These are phyloP conservation scores for Spheniscus mendiculus DNA, from an alignment of 2,113 vertebrate genomes.

Conservation along the genomic window DNA sequence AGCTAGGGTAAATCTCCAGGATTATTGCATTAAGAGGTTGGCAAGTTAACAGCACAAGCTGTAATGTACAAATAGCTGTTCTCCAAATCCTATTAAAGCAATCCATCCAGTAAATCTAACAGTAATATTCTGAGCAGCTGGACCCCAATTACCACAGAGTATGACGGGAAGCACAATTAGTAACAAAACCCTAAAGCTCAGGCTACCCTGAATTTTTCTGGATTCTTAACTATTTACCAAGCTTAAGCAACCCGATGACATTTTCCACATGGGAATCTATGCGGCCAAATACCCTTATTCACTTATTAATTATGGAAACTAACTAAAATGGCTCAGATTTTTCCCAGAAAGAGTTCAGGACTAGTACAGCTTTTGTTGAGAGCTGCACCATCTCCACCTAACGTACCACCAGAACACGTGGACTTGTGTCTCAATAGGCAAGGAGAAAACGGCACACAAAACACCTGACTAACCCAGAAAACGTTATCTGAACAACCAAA, in stretches of 20 bases:
- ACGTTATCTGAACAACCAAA: accelerated
- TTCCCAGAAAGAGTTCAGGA: background rate
- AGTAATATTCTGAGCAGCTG: constrained; percentile 26
- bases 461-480: background rate
- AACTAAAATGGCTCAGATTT: background rate
- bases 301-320: background rate
- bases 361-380: background rate
- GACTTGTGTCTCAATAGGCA: background rate
- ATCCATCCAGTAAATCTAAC: constrained; percentile 15
- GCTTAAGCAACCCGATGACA: background rate
- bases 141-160: background rate
- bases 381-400: background rate
- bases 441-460: background rate
- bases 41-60: background rate
- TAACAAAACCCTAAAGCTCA: background rate
- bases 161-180: background rate
- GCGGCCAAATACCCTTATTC: background rate
- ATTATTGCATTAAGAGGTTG: constrained; percentile 29
- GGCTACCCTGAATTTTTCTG: background rate
- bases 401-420: accelerated
- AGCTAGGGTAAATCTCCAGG: background rate
- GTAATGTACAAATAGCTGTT: background rate
- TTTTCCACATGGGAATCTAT: background rate
- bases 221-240: background rate
- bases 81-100: constrained; percentile 47